Evolutionary conservation across 2,113 vertebrate species (phyloP).

Genomic region (Protomyctophum bolini): DNA sequence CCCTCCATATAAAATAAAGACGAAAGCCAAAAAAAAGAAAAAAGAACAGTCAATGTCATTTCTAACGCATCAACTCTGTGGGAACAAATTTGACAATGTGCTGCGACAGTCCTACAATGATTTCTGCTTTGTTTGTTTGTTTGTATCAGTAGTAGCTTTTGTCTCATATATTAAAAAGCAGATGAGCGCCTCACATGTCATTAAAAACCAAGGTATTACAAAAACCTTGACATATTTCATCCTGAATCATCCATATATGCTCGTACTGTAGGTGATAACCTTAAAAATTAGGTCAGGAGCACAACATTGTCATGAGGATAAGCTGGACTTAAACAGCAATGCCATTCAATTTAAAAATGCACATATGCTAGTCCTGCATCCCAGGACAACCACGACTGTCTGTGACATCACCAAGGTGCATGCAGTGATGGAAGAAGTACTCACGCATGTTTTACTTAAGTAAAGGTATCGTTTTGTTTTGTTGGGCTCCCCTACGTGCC

Average conservation of each 20-base stretch:
- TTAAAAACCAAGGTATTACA: background rate
- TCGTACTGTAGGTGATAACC: slow-evolving; percentile 25
- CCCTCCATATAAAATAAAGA: too few species aligned
- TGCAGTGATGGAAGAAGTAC: too few species aligned
- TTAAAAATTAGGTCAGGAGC: slow-evolving; percentile 61
- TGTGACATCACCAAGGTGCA: too few species aligned
- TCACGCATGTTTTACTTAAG: too few species aligned
- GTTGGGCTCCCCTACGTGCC: background rate
- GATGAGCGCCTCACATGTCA: background rate
- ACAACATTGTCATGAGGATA: slow-evolving; percentile 55
- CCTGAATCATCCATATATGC: slow-evolving; percentile 42
- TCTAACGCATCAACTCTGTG: slow-evolving; percentile 4
- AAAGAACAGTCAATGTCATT: slow-evolving; percentile 1
- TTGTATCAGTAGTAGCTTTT: background rate
- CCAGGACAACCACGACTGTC: background rate
- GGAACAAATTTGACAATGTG: background rate
- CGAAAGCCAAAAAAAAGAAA: background rate
- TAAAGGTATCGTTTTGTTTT: background rate
- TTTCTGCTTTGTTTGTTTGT: background rate
- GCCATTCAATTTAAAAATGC: slow-evolving; percentile 32
- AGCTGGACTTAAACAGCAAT: slow-evolving; percentile 55
- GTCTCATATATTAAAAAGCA: background rate
- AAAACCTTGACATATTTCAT: slow-evolving; percentile 57
- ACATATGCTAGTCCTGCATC: slow-evolving; percentile 12
- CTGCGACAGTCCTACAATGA: background rate